A percentile compares a stretch with the other conserved stretches of the same genome.
phyloP scores from a whole-genome alignment of 2,888 invertebrate genomes.

The Folsomia manolachei region DNA sequence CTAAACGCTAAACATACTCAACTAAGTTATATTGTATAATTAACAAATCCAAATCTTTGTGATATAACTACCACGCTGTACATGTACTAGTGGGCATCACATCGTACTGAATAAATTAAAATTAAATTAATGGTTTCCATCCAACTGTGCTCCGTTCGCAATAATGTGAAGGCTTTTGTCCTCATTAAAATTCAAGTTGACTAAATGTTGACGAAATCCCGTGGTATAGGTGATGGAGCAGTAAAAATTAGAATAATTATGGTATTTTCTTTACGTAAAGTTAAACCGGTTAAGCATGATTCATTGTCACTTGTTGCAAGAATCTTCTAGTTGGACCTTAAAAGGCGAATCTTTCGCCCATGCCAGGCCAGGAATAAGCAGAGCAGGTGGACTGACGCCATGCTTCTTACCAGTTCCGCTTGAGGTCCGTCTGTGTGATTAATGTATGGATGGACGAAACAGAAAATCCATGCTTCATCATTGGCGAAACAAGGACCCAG shows the following conservation, averaged over 20 bases:
- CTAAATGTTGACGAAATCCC: not conserved
- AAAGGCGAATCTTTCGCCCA: conserved; percentile 27
- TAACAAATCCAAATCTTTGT: no score
- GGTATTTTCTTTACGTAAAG: not conserved
- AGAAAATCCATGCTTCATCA: not conserved
- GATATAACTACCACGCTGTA: no score
- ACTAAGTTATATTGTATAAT: no score
- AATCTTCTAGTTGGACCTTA: conserved; percentile 26
- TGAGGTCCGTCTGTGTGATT: no score
- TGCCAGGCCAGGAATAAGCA: conserved; percentile 27
- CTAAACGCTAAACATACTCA: no score
- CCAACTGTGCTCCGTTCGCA: no score
- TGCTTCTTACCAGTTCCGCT: no score
- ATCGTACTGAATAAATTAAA: no score
- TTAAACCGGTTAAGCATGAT: conserved; percentile 36
- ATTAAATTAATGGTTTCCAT: no score
- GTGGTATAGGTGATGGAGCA: not conserved
- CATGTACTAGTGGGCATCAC: no score
- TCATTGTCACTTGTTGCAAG: conserved; percentile 25
- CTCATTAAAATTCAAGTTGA: not conserved
- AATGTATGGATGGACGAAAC: conserved; percentile 26
- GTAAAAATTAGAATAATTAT: conserved; percentile 3
- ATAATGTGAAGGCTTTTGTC: no score
- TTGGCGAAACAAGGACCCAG: not conserved
- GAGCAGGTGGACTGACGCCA: no score